Percentiles rank a stretch among this genome's conserved stretches.
phyloP scores from a whole-genome alignment of 2,797 vertebrate species.

The Catostomus latipinnis region DNA sequence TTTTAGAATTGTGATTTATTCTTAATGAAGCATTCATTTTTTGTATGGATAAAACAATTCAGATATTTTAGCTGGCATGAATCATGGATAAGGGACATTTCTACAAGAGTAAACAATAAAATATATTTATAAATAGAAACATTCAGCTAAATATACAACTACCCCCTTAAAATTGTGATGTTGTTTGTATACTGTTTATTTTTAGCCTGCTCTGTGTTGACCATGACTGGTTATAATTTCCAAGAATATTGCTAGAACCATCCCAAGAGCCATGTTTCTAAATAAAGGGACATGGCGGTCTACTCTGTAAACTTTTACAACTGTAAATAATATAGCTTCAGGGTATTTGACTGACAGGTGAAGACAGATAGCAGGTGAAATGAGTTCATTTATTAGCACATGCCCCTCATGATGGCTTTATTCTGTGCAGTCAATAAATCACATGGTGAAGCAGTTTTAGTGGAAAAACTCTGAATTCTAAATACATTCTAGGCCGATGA shows the following conservation, averaged over 20 bases:
- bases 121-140: background rate
- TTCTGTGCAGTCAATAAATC: background rate
- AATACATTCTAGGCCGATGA: background rate
- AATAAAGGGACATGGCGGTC: constrained; percentile 25
- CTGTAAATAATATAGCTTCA: constrained; percentile 19
- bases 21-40: background rate
- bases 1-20: background rate
- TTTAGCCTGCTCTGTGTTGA: constrained; percentile 31
- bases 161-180: background rate
- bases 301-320: constrained; percentile 18
- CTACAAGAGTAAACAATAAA: no score
- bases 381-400: background rate
- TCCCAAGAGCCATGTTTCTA: constrained; percentile 23
- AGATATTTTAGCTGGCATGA: no score
- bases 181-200: constrained; percentile 10
- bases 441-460: background rate
- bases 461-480: background rate
- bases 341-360: constrained; percentile 6
- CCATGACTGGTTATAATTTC: constrained; percentile 37
- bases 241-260: constrained; percentile 37
- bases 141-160: background rate
- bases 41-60: no score
- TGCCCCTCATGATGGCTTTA: background rate
- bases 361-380: constrained; percentile 1
- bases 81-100: no score